Evolutionary conservation across 2,113 vertebrate species (phyloP).

Genomic region (Cynocephalus volans): DNA sequence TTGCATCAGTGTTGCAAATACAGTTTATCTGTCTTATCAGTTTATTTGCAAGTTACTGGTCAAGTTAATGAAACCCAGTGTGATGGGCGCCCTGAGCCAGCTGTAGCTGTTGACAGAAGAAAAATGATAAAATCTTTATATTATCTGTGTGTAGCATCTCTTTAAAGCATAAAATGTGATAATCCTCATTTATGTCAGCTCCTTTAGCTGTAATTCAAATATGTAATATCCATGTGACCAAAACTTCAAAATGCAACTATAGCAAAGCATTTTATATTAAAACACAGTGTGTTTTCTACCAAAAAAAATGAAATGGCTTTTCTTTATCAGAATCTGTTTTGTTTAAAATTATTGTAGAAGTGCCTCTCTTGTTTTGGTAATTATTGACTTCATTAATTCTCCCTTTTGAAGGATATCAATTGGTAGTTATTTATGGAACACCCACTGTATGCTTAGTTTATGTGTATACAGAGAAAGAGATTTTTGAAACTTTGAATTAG

Average conservation of each 20-base stretch:
- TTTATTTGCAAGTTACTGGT: slow-evolving; percentile 31
- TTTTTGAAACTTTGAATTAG: not conserved
- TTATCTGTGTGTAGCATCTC: not conserved
- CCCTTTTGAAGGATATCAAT: not conserved
- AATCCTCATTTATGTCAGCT: not conserved
- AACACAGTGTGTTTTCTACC: not conserved
- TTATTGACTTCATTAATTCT: not conserved
- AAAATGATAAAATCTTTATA: not conserved
- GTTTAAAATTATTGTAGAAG: not conserved
- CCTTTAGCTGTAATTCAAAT: slow-evolving; percentile 51
- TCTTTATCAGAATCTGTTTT: slow-evolving; percentile 6
- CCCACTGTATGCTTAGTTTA: not conserved
- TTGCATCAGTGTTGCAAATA: not conserved
- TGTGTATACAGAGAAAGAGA: not conserved
- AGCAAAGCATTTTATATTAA: slow-evolving; percentile 25
- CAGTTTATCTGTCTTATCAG: not conserved
- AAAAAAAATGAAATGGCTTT: not conserved
- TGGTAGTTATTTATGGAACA: not conserved
- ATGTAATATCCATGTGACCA: not conserved
- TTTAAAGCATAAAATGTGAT: not conserved
- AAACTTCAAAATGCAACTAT: not conserved
- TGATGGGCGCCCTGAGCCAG: not conserved
- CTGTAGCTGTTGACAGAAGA: not conserved
- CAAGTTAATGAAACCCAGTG: slow-evolving; percentile 41
- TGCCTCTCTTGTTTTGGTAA: slow-evolving; percentile 1